Evolutionary conservation across 64 coral and sea anemone genomes (phyloP), one percentile per base, ranked within the genome.

Genomic region (Stylophora pistillata): DNA sequence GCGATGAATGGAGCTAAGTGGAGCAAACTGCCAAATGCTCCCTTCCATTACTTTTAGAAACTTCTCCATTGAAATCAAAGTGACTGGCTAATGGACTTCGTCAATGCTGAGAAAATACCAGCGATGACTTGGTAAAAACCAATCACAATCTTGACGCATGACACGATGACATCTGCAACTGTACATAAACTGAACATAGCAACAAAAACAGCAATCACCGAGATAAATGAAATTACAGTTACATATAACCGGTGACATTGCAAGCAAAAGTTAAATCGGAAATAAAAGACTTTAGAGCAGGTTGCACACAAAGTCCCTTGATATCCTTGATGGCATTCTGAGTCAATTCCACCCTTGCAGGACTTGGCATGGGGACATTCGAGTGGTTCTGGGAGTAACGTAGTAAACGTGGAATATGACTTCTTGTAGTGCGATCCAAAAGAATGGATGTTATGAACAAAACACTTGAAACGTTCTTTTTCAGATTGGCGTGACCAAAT

Each of bases 81-180:
- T 78, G 10, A 90, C 56, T 4, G 94, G 94, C 94, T 89, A 95
- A 23, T 55, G 59, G 12, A 95, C 86, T 47, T 78, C 30, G 78
- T 55, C 27, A 92, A 91, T 27, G 94, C 90, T 10, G 94, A 88
- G 33, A 90, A 95, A 9, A 95, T 60, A 25, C 89, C 94, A 53
- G 85, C 77, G 71, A 95, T 95, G 54, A 95, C 94, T 78, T 95
- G 94, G 57, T 95, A 88, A 85, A 95, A 95, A 17, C 93, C 93
- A 54, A 95, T 81, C 12, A 95, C 85, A 81, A 95, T 95, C 74
- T 95, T 95, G 32, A 95, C 88, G 30, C 94, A 95, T 0, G 94
- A 95, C 56, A 95, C 86, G 78, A 91, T 95, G 25, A 91, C 74
- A 59, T 95, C 94, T 61, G 94, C 94, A 11, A 88, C 21, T 13